Evolutionary conservation across 2,113 vertebrate species (phyloP).

Genomic region (Nothobranchius furzeri): DNA sequence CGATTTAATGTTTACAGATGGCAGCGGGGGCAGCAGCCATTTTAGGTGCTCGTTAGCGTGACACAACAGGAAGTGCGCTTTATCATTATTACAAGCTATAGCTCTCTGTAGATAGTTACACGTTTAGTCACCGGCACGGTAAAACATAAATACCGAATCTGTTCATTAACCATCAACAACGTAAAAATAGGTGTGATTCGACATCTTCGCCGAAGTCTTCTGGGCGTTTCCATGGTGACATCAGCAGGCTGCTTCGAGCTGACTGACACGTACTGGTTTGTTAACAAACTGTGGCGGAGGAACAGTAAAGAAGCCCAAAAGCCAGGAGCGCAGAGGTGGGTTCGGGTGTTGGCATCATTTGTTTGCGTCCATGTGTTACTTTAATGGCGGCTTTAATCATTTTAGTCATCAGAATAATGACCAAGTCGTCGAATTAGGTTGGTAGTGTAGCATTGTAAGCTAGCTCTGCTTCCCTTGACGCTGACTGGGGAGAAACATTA

Average conservation of each 20-base stretch:
- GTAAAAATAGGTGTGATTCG: neutral
- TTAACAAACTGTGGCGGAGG: constrained; percentile 8
- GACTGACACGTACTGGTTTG: constrained; percentile 55
- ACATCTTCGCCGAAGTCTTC: neutral
- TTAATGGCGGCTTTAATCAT: neutral
- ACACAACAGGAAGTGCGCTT: constrained; percentile 35
- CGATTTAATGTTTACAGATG: neutral
- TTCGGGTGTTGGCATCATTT: neutral
- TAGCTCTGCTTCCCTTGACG: constrained; percentile 5
- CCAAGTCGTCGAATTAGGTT: constrained; percentile 33
- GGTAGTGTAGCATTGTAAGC: constrained; percentile 18
- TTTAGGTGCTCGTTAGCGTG: constrained; percentile 58
- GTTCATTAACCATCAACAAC: too few species aligned
- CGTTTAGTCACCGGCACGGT: neutral
- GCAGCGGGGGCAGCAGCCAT: constrained; percentile 43
- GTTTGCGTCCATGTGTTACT: accelerated
- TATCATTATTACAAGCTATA: neutral
- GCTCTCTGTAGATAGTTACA: neutral
- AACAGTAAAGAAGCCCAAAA: constrained; percentile 17
- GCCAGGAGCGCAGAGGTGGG: neutral
- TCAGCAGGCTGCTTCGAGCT: constrained; percentile 37
- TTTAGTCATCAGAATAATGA: neutral
- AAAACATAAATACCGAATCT: neutral
- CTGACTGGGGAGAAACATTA: constrained; percentile 15
- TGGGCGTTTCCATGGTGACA: constrained; percentile 61